These are phyloP conservation scores for Acinonyx jubatus DNA, from an alignment of 2,113 vertebrate species.

Conservation along the genomic window DNA sequence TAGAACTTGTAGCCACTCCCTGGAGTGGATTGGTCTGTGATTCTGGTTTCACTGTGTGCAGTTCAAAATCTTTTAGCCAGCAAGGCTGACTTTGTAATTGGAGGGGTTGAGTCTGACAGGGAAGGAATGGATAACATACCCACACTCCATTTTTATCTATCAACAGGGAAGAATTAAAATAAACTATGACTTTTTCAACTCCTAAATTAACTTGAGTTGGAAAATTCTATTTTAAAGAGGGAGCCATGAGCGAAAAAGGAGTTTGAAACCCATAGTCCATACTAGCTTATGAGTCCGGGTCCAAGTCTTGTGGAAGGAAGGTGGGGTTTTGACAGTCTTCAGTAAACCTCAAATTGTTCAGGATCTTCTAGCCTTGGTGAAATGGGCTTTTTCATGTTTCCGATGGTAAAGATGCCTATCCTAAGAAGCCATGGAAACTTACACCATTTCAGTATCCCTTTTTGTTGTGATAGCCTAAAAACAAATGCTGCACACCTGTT, in stretches of 20 bases:
- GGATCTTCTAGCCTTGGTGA: background rate
- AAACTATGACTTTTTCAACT: background rate
- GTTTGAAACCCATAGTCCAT: background rate
- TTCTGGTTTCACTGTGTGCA: background rate
- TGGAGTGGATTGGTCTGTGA: background rate
- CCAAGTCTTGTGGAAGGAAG: background rate
- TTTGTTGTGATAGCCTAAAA: background rate
- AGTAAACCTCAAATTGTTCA: too few species aligned
- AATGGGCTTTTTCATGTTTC: background rate
- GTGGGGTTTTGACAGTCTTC: background rate
- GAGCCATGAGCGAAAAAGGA: background rate
- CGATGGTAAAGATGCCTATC: background rate
- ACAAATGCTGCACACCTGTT: background rate
- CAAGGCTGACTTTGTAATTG: background rate
- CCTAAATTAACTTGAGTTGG: background rate
- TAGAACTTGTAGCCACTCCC: background rate
- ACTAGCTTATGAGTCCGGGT: background rate
- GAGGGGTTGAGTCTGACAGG: rapidly evolving
- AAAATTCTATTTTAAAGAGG: background rate
- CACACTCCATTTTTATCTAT: background rate
- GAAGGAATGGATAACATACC: background rate
- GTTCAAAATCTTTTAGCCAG: background rate
- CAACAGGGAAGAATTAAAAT: background rate
- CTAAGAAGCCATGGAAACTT: background rate
- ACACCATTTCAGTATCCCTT: background rate